phyloP scores from a whole-genome alignment of 2,888 invertebrate species.

The Cerastis rubricosa region DNA sequence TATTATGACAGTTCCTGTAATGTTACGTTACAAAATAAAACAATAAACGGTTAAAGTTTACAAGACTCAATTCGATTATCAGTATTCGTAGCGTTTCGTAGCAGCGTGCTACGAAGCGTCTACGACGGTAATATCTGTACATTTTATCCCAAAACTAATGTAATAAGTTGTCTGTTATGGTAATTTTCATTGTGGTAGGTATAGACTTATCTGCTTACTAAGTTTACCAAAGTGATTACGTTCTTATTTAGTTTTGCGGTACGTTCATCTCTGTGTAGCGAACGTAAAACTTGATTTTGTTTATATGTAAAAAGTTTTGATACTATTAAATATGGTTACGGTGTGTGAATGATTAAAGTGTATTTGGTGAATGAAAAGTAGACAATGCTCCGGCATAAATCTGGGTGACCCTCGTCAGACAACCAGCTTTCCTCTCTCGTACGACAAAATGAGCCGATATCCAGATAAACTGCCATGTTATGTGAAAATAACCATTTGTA shows the following conservation, averaged over 20 bases:
- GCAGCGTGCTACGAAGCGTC: conserved; percentile 41
- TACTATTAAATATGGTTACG: conserved; percentile 33
- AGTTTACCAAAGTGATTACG: conserved; percentile 25
- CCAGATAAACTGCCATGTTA: conserved; percentile 64
- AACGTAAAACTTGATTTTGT: conserved; percentile 34
- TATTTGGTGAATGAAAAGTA: conserved; percentile 61
- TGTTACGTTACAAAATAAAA: conserved; percentile 6
- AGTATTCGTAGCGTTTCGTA: conserved; percentile 52
- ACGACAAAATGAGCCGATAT: conserved; percentile 68
- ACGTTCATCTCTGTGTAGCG: conserved; percentile 18
- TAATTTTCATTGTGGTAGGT: conserved; percentile 33
- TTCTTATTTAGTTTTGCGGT: conserved; percentile 19
- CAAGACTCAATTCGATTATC: conserved; percentile 2
- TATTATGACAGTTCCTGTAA: conserved; percentile 1
- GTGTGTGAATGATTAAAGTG: conserved; percentile 62
- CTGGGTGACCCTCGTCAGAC: conserved; percentile 69
- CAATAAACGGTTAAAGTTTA: neutral
- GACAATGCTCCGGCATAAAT: conserved; percentile 62
- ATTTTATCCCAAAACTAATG: conserved; percentile 36
- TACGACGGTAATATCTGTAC: conserved; percentile 34
- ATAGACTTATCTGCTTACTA: conserved; percentile 39
- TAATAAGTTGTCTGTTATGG: conserved; percentile 32
- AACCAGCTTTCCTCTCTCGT: conserved; percentile 46
- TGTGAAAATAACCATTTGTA: conserved; percentile 48
- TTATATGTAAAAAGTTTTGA: conserved; percentile 35